These are phyloP conservation scores for Apostichopus leukothele DNA, from an alignment of 53 echinoderm and acorn worm species.

Conservation along the genomic window DNA sequence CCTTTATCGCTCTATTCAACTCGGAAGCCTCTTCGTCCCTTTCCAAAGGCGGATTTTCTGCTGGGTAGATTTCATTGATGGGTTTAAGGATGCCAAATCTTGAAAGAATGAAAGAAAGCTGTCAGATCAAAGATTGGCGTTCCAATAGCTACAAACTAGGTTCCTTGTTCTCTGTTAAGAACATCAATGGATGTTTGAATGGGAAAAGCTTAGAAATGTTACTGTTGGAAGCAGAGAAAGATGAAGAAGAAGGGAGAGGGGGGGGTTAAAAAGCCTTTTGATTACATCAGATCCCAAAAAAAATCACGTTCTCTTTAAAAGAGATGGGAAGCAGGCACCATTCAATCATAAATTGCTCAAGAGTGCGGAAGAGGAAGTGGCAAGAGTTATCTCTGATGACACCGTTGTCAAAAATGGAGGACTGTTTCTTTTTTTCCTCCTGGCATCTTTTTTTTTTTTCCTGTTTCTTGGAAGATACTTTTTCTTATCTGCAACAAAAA, in stretches of 20 bases:
- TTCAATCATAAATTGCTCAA: not conserved
- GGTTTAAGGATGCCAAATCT: constrained; percentile 31
- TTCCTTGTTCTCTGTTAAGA: not conserved
- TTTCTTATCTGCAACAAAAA: too few relatives aligned
- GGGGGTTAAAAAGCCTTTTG: not conserved
- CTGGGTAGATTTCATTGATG: constrained; percentile 37
- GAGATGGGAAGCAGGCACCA: not conserved
- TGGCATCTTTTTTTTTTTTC: too few relatives aligned
- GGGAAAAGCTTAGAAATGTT: constrained; percentile 5
- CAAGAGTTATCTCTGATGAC: too few relatives aligned
- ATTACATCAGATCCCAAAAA: not conserved
- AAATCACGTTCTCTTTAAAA: not conserved
- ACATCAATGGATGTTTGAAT: not conserved
- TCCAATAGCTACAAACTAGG: too few relatives aligned
- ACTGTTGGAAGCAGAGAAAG: not conserved
- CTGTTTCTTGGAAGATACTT: too few relatives aligned
- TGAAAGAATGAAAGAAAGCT: not conserved
- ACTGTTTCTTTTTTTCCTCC: too few relatives aligned
- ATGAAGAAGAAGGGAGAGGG: not conserved
- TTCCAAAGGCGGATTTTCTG: constrained; percentile 30
- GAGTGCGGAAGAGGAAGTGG: not conserved
- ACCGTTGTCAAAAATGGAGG: too few relatives aligned
- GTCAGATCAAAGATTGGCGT: not conserved
- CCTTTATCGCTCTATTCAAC: constrained; percentile 14
- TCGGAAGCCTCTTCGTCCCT: not conserved